These are phyloP conservation scores for Embiotoca jacksoni DNA, from an alignment of 2,113 vertebrate genomes.

Conservation along the genomic window DNA sequence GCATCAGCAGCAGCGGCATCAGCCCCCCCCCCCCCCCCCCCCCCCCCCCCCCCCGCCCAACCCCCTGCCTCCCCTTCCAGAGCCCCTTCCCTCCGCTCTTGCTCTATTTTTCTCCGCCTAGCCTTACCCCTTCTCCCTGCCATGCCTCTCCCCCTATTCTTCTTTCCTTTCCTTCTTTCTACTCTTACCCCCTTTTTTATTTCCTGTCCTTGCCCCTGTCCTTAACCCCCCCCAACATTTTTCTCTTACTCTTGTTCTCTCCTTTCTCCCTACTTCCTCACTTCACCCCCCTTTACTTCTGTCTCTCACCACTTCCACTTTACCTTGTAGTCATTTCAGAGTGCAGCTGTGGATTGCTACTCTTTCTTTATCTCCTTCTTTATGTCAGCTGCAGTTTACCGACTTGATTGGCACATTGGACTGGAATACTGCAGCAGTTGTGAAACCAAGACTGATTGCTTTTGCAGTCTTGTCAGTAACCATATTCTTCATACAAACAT, in stretches of 20 bases:
- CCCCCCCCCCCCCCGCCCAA: slow-evolving; percentile 6
- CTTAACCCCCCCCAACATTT: slow-evolving; percentile 1
- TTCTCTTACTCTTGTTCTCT: slow-evolving; percentile 6
- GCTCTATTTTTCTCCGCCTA: slow-evolving; percentile 35
- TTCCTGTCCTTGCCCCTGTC: slow-evolving; percentile 19
- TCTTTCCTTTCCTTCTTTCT: slow-evolving; percentile 8
- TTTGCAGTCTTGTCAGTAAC: neutral
- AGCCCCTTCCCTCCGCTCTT: slow-evolving; percentile 55
- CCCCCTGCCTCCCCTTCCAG: slow-evolving; percentile 30
- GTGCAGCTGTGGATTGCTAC: neutral
- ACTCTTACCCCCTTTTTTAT: slow-evolving; percentile 22
- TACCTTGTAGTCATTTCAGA: slow-evolving; percentile 10
- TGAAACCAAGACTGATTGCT: neutral
- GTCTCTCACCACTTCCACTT: neutral
- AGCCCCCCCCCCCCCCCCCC: slow-evolving; percentile 19
- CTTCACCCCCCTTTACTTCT: neutral
- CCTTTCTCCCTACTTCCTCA: neutral
- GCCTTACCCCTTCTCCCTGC: slow-evolving; percentile 37
- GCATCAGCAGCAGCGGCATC: slow-evolving; percentile 62
- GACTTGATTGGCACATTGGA: slow-evolving; percentile 3
- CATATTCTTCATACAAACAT: neutral
- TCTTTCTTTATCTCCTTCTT: slow-evolving; percentile 1
- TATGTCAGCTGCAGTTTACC: neutral
- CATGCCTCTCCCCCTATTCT: slow-evolving; percentile 23
- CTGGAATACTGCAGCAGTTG: neutral